Evolutionary conservation across 2,113 vertebrate genomes (phyloP).

Genomic region (Gulo gulo): DNA sequence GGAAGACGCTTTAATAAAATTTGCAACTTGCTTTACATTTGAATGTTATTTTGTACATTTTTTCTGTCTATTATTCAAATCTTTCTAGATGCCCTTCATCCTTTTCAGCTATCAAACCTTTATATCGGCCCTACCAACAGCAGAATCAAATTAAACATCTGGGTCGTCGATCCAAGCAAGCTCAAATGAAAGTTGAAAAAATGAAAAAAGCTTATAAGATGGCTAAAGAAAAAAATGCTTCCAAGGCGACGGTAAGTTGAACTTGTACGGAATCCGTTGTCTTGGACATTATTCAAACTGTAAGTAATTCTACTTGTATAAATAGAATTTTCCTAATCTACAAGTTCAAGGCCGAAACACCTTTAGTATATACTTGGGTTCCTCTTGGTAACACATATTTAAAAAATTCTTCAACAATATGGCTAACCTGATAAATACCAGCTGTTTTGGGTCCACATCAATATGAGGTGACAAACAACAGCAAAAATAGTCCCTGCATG

Average conservation of each 20-base stretch:
- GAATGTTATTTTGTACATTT: slow-evolving; percentile 19
- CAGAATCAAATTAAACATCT: slow-evolving; percentile 5
- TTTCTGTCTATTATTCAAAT: slow-evolving; percentile 42
- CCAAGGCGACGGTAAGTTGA: slow-evolving; percentile 39
- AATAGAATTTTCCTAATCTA: slow-evolving; percentile 32
- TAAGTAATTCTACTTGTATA: slow-evolving; percentile 13
- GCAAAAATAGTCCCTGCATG: neutral
- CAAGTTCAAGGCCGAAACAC: slow-evolving; percentile 33
- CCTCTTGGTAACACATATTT: slow-evolving; percentile 8
- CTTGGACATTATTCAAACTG: slow-evolving; percentile 48
- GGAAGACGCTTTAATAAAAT: slow-evolving; percentile 1
- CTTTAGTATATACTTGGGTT: slow-evolving; percentile 6
- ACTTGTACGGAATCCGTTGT: slow-evolving; percentile 42
- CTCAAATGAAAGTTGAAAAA: slow-evolving; percentile 51
- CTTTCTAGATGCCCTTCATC: slow-evolving; percentile 24
- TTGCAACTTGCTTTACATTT: slow-evolving; percentile 49
- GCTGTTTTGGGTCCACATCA: slow-evolving; percentile 20
- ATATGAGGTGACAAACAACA: neutral
- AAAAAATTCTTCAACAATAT: slow-evolving; percentile 32
- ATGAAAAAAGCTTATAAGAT: slow-evolving; percentile 50
- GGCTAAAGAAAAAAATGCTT: neutral
- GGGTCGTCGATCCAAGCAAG: slow-evolving; percentile 44
- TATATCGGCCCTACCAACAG: neutral
- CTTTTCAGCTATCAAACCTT: neutral
- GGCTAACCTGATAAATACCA: slow-evolving; percentile 36